Percentiles rank a stretch among this genome's conserved stretches.
Conservation (phyloP, 2,888 invertebrate species). For the Aphodius granarius region DNA sequence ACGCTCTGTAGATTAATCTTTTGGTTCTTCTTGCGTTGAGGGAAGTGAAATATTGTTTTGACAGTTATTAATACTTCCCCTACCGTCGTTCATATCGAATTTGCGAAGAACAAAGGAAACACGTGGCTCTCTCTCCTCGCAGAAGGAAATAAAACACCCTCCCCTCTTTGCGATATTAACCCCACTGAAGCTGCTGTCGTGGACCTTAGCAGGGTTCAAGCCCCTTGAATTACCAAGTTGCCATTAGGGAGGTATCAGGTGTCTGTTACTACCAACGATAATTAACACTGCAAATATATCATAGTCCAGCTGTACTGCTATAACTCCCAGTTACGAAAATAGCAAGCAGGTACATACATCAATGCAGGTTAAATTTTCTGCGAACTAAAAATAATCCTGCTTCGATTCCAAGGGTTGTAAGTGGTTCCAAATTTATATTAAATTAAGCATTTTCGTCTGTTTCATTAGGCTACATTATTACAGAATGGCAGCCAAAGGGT, state of each 20-base stretch:
- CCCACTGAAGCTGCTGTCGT: background rate
- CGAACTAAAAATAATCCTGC: too few species aligned
- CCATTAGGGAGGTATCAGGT: background rate
- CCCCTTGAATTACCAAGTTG: background rate
- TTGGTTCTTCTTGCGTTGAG: background rate
- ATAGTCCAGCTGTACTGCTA: background rate
- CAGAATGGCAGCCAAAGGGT: slow-evolving; percentile 25
- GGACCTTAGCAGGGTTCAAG: background rate
- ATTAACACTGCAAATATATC: too few species aligned
- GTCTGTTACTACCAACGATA: background rate
- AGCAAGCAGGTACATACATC: too few species aligned
- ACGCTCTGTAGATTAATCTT: background rate
- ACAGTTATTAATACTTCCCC: background rate
- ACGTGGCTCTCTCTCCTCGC: background rate
- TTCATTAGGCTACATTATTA: background rate
- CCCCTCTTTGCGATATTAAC: background rate
- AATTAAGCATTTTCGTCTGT: too few species aligned
- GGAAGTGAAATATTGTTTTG: background rate
- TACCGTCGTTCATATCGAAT: background rate
- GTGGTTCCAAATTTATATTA: too few species aligned
- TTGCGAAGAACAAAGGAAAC: background rate
- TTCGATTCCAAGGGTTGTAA: too few species aligned
- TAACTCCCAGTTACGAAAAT: too few species aligned
- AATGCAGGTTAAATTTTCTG: too few species aligned
- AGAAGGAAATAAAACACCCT: background rate